Percentiles rank a stretch among this genome's conserved stretches.
Evolutionary conservation across 1,140 invertebrate species (phyloP).

Genomic region (Drosophila varians): DNA sequence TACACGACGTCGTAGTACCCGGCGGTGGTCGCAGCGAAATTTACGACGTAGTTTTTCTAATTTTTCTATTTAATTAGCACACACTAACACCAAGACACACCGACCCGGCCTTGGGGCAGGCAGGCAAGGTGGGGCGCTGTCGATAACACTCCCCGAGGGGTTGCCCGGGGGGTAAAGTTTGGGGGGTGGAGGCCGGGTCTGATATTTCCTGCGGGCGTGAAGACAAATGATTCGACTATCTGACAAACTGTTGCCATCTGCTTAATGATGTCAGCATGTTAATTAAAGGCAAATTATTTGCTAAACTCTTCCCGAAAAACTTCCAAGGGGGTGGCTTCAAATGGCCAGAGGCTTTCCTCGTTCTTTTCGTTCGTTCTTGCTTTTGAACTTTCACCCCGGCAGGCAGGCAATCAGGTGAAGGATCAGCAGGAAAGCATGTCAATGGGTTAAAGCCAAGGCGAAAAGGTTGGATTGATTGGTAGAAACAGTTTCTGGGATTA

Average conservation of each 20-base stretch:
- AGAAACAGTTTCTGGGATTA: not conserved
- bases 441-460: constrained; percentile 7
- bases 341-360: not conserved
- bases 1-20: constrained; percentile 50
- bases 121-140: constrained; percentile 4
- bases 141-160: constrained; percentile 13
- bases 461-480: constrained; percentile 3
- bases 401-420: not conserved
- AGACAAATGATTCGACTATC: constrained; percentile 64
- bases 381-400: constrained; percentile 1
- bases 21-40: constrained; percentile 45
- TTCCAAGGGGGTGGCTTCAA: not conserved
- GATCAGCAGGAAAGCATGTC: not conserved
- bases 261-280: constrained; percentile 77
- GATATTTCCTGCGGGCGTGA: constrained; percentile 56
- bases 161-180: not conserved
- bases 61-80: constrained; percentile 75
- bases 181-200: not conserved
- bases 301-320: constrained; percentile 48
- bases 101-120: constrained; percentile 9
- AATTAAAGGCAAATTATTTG: constrained; percentile 79
- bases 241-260: constrained; percentile 73
- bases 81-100: not conserved
- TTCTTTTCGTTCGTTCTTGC: constrained; percentile 2
- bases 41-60: constrained; percentile 77